Evolutionary conservation across 2,113 vertebrate species (phyloP).

Genomic region (Cephalophus harveyi): DNA sequence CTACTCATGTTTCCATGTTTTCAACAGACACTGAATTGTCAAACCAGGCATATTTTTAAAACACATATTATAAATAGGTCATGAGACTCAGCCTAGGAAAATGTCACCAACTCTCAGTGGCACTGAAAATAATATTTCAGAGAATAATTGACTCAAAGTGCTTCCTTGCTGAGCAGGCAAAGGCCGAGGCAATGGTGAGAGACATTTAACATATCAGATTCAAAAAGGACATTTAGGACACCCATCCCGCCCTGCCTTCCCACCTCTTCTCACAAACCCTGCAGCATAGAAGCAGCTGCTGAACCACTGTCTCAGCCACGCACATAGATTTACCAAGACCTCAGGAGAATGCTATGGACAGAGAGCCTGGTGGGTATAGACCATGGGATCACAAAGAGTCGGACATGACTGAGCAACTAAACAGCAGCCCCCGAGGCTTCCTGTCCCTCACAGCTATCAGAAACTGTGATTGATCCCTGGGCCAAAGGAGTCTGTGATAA

Average conservation of each 20-base stretch:
- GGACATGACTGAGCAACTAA: background rate
- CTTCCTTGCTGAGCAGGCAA: background rate
- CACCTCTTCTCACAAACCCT: background rate
- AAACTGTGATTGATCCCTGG: background rate
- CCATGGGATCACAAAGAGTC: background rate
- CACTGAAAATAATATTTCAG: slow-evolving; percentile 33
- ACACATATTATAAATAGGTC: slow-evolving; percentile 48
- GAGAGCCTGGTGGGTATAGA: background rate
- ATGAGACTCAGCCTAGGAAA: slow-evolving; percentile 50
- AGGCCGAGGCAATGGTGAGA: background rate
- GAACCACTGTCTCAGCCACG: background rate
- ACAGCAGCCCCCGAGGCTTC: background rate
- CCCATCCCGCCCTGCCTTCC: background rate
- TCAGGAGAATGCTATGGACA: background rate
- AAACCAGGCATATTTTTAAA: slow-evolving; percentile 45
- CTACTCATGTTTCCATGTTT: background rate
- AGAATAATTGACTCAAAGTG: slow-evolving; percentile 36
- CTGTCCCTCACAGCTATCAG: background rate
- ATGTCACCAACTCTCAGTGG: slow-evolving; percentile 43
- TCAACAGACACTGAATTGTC: slow-evolving; percentile 19
- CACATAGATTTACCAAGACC: background rate
- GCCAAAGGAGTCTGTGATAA: background rate
- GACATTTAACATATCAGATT: background rate
- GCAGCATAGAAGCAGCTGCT: background rate
- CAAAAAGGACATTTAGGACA: background rate